These are phyloP conservation scores for Cosmopolites sordidus DNA, from an alignment of 2,888 invertebrate genomes.

Conservation along the genomic window DNA sequence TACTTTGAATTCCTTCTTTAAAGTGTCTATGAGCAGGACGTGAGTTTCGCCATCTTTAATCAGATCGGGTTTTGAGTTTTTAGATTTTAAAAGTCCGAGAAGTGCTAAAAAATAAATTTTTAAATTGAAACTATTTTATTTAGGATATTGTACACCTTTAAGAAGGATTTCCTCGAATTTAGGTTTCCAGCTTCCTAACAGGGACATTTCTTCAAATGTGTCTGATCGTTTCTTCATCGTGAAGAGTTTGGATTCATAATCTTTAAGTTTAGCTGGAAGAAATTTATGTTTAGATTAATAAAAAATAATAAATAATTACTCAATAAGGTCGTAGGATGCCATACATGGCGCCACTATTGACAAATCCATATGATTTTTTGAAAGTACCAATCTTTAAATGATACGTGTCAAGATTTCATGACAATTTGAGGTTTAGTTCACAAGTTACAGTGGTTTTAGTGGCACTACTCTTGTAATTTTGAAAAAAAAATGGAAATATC, in stretches of 20 bases:
- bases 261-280: slow-evolving; percentile 39
- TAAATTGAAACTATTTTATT: not conserved
- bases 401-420: too few species aligned
- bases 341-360: not conserved
- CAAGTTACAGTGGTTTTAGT: too few species aligned
- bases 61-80: slow-evolving; percentile 39
- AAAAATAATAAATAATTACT: not conserved
- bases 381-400: too few species aligned
- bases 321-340: too few species aligned
- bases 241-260: slow-evolving; percentile 57
- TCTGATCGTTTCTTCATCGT: slow-evolving; percentile 49
- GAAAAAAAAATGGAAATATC: too few species aligned
- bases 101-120: slow-evolving; percentile 41
- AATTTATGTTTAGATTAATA: too few species aligned
- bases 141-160: slow-evolving; percentile 45
- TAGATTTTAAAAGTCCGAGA: slow-evolving; percentile 46
- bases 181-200: slow-evolving; percentile 61
- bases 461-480: too few species aligned
- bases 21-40: slow-evolving; percentile 54
- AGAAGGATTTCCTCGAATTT: slow-evolving; percentile 56
- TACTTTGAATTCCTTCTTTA: slow-evolving; percentile 64
- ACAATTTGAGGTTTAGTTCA: too few species aligned
- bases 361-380: too few species aligned
- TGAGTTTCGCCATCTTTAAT: slow-evolving; percentile 53
- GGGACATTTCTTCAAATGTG: slow-evolving; percentile 48